These are phyloP conservation scores for Leucozona laternaria DNA, from an alignment of 2,888 invertebrate genomes.

Conservation along the genomic window DNA sequence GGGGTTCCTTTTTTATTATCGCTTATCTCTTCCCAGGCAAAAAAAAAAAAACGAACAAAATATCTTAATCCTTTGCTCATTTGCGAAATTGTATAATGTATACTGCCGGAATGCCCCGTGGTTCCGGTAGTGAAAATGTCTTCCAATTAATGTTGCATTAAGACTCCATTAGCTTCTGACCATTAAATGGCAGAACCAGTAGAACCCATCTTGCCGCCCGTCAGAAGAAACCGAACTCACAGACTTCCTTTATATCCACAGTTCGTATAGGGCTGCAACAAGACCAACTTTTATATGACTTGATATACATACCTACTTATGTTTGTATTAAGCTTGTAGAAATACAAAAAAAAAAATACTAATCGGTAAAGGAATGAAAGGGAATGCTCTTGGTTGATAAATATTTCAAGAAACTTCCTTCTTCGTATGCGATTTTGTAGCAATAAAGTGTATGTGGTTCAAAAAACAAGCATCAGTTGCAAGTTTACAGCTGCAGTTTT, in stretches of 20 bases:
- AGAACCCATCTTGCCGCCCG: constrained; percentile 2
- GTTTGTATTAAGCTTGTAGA: too few species aligned
- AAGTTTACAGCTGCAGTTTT: background rate
- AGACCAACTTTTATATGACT: background rate
- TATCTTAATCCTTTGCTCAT: constrained; percentile 33
- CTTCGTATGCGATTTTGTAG: constrained; percentile 45
- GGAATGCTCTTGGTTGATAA: constrained; percentile 42
- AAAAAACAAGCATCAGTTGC: constrained; percentile 2
- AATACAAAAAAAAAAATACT: constrained; percentile 7
- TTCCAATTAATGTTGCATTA: constrained; percentile 73
- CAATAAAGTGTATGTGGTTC: background rate
- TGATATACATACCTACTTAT: background rate
- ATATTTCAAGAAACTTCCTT: constrained; percentile 48
- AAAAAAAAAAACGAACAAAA: background rate
- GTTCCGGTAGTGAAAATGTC: constrained; percentile 39
- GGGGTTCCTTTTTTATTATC: constrained; percentile 1
- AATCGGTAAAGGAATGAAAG: constrained; percentile 19
- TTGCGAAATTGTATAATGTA: constrained; percentile 15
- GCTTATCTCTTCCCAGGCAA: background rate
- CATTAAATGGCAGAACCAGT: constrained; percentile 43
- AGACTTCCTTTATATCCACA: background rate
- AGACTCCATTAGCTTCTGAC: constrained; percentile 67
- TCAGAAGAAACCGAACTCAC: background rate
- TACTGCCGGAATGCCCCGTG: background rate
- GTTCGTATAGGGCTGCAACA: background rate